phyloP scores from a whole-genome alignment of 2,797 vertebrate genomes.

The Diceros bicornis region DNA sequence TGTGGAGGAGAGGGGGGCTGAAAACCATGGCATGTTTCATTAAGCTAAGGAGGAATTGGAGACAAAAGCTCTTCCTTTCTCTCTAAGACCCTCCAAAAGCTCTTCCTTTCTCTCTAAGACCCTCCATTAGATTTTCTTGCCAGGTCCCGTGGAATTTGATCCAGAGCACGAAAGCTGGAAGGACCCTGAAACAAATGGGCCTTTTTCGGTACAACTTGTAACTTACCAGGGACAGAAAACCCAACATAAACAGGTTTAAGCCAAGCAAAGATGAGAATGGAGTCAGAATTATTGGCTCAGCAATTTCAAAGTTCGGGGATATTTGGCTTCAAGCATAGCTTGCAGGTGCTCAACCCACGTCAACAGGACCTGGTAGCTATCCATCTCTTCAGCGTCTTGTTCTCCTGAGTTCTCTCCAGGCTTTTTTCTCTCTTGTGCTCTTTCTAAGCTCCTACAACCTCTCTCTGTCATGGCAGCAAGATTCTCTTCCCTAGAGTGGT shows the following conservation, averaged over 20 bases:
- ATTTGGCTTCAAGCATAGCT: not conserved
- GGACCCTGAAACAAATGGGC: not conserved
- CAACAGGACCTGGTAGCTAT: not conserved
- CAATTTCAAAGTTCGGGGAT: not conserved
- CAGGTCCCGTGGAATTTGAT: not conserved
- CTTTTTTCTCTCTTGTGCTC: not conserved
- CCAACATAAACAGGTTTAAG: not conserved
- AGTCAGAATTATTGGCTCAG: not conserved
- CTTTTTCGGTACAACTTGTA: not conserved
- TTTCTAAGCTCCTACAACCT: not conserved
- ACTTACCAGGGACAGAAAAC: not conserved
- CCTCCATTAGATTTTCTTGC: not conserved
- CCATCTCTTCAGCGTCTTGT: not conserved
- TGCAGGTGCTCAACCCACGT: not conserved
- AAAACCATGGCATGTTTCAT: not conserved
- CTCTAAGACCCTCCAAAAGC: not conserved
- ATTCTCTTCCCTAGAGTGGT: not conserved
- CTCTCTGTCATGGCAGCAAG: not conserved
- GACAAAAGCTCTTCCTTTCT: not conserved
- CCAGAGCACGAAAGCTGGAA: not conserved
- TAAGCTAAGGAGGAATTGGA: not conserved
- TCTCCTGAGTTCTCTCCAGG: not conserved
- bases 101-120: no score
- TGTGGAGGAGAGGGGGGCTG: rapidly evolving
- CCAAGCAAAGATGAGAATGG: not conserved